phyloP scores from a whole-genome alignment of 2,888 invertebrate genomes.

The Frankliniella fusca region DNA sequence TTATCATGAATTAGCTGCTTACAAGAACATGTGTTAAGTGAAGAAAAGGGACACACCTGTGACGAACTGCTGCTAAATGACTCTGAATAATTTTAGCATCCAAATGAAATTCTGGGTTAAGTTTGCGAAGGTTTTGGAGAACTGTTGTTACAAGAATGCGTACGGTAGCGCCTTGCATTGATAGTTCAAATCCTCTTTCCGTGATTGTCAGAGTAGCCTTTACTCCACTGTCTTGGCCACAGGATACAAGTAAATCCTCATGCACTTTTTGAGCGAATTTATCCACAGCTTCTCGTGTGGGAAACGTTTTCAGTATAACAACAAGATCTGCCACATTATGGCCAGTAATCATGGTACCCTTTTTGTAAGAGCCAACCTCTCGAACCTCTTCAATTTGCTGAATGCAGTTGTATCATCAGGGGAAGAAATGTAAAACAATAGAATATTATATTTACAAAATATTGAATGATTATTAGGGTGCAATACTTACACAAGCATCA shows the following conservation, averaged over 20 bases:
- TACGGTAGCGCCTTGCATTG: conserved; percentile 78
- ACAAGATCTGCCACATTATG: conserved; percentile 95
- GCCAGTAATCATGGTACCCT: conserved; percentile 94
- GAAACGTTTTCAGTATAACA: conserved; percentile 91
- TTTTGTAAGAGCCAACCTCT: conserved; percentile 96
- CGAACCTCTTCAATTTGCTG: conserved; percentile 90
- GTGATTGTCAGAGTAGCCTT: conserved; percentile 52
- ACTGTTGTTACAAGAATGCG: conserved; percentile 89
- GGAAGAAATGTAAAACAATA: background rate
- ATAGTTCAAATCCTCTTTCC: conserved; percentile 84
- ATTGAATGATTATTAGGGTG: conserved; percentile 3
- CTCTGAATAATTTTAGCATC: conserved; percentile 68
- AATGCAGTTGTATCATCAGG: conserved; percentile 38
- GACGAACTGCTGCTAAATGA: conserved; percentile 89
- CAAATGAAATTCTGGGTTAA: conserved; percentile 80
- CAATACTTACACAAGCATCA: conserved; percentile 83
- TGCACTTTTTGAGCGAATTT: conserved; percentile 82
- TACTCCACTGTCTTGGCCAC: conserved; percentile 58
- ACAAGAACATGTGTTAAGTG: background rate
- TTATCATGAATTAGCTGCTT: too few relatives aligned
- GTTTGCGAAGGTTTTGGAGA: conserved; percentile 86
- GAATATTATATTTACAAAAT: background rate
- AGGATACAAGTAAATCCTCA: conserved; percentile 76
- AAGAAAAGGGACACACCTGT: conserved; percentile 51
- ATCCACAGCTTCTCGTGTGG: conserved; percentile 92